Evolutionary conservation across 2,113 vertebrate species (phyloP).

Genomic region (Grallaria varia): DNA sequence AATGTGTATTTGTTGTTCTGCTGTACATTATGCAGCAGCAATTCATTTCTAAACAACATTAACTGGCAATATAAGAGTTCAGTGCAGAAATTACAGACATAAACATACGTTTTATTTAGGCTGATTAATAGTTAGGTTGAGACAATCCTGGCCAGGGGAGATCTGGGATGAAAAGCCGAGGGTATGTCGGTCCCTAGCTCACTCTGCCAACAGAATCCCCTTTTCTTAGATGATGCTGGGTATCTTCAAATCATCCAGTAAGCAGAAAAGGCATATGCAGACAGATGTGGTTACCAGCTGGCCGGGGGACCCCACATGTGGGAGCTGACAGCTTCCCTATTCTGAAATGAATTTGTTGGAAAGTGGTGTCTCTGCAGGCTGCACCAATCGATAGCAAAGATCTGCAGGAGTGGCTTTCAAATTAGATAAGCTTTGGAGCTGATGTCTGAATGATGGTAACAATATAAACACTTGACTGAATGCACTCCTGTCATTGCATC

Average conservation of each 20-base stretch:
- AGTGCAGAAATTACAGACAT: slow-evolving; percentile 3
- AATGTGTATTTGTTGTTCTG: slow-evolving; percentile 54
- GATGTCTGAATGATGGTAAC: slow-evolving; percentile 9
- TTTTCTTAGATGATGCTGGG: background rate
- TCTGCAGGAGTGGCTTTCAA: slow-evolving; percentile 21
- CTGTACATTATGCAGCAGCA: slow-evolving; percentile 18
- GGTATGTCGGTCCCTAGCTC: background rate
- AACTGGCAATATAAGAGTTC: background rate
- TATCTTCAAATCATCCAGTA: background rate
- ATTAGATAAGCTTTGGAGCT: slow-evolving; percentile 8
- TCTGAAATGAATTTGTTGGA: background rate
- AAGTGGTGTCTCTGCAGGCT: background rate
- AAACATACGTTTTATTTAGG: background rate
- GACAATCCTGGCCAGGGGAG: background rate
- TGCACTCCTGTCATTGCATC: slow-evolving; percentile 15
- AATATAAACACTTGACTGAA: slow-evolving; percentile 26
- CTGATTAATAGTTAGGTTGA: background rate
- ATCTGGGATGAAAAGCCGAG: background rate
- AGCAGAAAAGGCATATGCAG: background rate
- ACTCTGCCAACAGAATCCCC: background rate
- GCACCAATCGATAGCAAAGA: background rate
- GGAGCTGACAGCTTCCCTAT: background rate
- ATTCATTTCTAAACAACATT: slow-evolving; percentile 31
- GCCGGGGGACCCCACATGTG: background rate
- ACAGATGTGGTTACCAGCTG: background rate